Conservation (phyloP, 2,113 vertebrate genomes). For the Silurus meridionalis region DNA sequence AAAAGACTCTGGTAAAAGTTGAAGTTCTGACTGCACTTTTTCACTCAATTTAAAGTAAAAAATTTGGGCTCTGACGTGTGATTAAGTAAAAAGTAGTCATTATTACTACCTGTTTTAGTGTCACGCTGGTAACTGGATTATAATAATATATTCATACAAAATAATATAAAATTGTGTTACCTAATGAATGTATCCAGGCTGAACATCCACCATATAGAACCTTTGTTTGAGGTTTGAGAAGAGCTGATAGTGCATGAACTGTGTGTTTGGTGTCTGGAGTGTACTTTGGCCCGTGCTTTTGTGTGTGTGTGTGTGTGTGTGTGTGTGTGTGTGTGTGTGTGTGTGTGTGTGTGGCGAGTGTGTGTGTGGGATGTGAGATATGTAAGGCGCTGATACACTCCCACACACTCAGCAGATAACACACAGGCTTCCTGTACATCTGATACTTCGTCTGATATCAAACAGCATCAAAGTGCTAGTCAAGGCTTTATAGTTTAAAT, state of each 20-base stretch:
- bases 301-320: not conserved
- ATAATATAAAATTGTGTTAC: too few species aligned
- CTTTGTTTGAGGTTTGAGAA: not conserved
- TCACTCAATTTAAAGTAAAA: too few species aligned
- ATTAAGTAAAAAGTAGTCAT: too few species aligned
- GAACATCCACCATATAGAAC: too few species aligned
- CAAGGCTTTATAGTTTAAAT: conserved; percentile 37
- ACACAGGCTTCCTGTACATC: conserved; percentile 58
- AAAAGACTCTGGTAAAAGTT: too few species aligned
- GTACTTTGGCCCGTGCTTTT: not conserved
- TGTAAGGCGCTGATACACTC: conserved; percentile 46
- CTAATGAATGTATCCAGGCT: too few species aligned
- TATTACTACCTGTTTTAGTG: too few species aligned
- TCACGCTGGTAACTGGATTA: too few species aligned
- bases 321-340: not conserved
- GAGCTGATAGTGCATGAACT: not conserved
- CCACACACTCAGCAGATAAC: conserved; percentile 49
- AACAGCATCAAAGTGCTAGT: conserved; percentile 51
- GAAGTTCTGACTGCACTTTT: too few species aligned
- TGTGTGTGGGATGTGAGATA: conserved; percentile 43
- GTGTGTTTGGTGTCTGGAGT: not conserved
- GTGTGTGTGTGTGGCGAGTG: not conserved
- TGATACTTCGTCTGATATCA: conserved; percentile 55
- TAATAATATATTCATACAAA: too few species aligned
- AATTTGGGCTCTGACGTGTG: too few species aligned